Base-by-base conservation (phyloP, 2,113 vertebrate species). In the Coryphaenoides rupestris region DNA sequence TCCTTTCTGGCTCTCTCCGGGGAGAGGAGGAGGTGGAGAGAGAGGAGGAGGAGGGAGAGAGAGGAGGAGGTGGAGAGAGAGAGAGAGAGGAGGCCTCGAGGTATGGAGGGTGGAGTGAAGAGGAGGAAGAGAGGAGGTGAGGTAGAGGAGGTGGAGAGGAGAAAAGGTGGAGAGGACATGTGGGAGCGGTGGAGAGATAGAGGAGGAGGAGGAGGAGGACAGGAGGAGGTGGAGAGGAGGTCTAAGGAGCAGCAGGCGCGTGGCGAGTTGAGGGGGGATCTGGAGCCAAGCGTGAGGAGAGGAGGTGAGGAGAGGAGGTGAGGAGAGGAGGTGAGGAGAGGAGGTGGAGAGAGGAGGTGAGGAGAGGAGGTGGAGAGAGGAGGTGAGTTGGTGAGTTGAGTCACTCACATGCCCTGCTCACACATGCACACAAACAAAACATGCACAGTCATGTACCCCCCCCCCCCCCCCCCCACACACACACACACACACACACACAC, bases 121-220 rank as follows among this genome's bases (percentile, higher is more conserved):
- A 75, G 83, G 83, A n/a, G n/a, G n/a, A n/a, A n/a, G n/a, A n/a
- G n/a, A n/a, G n/a, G n/a, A n/a, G 68, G 74, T 80, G 83, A 77
- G 87, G 87, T 86, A 89, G 86, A 87, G 79, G 78, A 80, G 75
- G 72, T 79, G 85, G 82, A 84, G 81, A 87, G 84, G 82, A 78
- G 86, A 83, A 86, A 81, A 56, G 61, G 74, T 74, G 68, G 78
- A 81, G 75, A 57, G 74, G 79, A 86, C 69, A 60, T 54, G 72
- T n/a, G 19, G 54, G 69, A 23, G 74, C 17, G 26, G 70, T 49
- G 63, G 45, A 70, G 55, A 62, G 71, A 70, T 49, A 66, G 75
- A 72, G 78, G 79, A 78, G 68, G 74, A 76, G 76, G 72, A 46
- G 70, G 56, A 66, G 76, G 76, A 79, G 74, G 74, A 80, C 79